Percentiles rank a stretch among this genome's conserved stretches.
These are phyloP conservation scores for Drosophila pullipes DNA, from an alignment of 2,888 invertebrate genomes.

Conservation along the genomic window DNA sequence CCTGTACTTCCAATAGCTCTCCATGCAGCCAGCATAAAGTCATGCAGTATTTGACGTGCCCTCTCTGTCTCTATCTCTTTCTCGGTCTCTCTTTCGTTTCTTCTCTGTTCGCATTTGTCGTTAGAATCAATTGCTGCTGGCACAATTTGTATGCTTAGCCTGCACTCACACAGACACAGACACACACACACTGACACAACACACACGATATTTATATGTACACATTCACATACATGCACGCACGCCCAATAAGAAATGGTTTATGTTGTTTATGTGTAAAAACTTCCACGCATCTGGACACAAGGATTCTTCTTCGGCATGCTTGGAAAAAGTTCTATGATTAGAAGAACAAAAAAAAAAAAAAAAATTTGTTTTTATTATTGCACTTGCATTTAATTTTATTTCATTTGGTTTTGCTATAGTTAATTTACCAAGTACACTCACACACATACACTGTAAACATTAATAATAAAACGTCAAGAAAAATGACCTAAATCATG, in stretches of 20 bases:
- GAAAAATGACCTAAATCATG: constrained; percentile 5
- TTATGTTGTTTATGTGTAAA: constrained; percentile 25
- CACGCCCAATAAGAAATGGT: constrained; percentile 19
- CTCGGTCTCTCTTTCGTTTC: constrained; percentile 3
- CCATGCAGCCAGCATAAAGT: constrained; percentile 17
- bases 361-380: constrained; percentile 30
- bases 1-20: constrained; percentile 15
- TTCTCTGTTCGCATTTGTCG: constrained; percentile 26
- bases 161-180: constrained; percentile 7
- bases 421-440: constrained; percentile 24
- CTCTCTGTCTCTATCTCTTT: constrained; percentile 14
- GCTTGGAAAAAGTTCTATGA: neutral
- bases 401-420: constrained; percentile 26
- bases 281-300: constrained; percentile 7
- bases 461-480: constrained; percentile 25
- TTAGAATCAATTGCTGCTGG: constrained; percentile 22
- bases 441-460: constrained; percentile 27
- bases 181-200: constrained; percentile 15
- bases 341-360: neutral
- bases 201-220: constrained; percentile 43
- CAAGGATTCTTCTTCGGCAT: constrained; percentile 9
- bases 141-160: constrained; percentile 15
- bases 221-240: constrained; percentile 26
- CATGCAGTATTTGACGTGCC: constrained; percentile 23
- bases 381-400: constrained; percentile 57